Evolutionary conservation across 2,888 invertebrate species (phyloP), one percentile per base, ranked within the genome.

Genomic region (Timema cristinae): DNA sequence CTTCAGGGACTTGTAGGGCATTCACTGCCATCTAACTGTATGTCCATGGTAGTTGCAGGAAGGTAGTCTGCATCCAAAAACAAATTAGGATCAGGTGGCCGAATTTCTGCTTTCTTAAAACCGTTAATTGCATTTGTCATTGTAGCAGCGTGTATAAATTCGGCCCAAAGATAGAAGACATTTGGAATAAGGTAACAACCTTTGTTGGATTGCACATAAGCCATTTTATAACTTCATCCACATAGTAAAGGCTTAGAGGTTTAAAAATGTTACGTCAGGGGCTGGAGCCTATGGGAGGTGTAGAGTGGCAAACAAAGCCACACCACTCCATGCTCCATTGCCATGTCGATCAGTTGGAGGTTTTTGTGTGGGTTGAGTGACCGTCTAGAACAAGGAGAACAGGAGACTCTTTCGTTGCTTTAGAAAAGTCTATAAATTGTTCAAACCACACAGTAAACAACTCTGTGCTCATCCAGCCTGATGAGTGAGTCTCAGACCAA

Each of bases 231-330:
- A 63, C 1, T 63, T 63, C 63, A 10, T 63, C 63, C 63, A 32
- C 63, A 63, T 16, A 63, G 63, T 15, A 13, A 63, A 63, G 63
- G 13, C 63, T 32, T 15, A 63, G 63, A 10, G 8, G 63, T 63
- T 63, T 63, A 7, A 63, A 10, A 63, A n/a, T 16, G 63, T 13
- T 0, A 63, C 32, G 13, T 63, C 63, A 7, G 48, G 13, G 63
- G 63, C 63, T 63, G 63, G 7, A 63, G 63, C 48, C 63, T 63
- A 13, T 63, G 63, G 16, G 32, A 63, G 32, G 63, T 63, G 63
- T 63, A 4, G 4, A 48, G 63, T 48, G 63, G 63, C 13, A 63
- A 63, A 16, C 63, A 63, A 15, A 63, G 63, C 63, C 6, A 63
- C 1, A 63, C 48, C 6, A 63, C 63, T 63, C 63, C 63, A 13